A percentile compares a stretch with the other conserved stretches of the same genome.
phyloP scores from a whole-genome alignment of 2,797 vertebrate genomes.

The Odontamblyopus rebecca region DNA sequence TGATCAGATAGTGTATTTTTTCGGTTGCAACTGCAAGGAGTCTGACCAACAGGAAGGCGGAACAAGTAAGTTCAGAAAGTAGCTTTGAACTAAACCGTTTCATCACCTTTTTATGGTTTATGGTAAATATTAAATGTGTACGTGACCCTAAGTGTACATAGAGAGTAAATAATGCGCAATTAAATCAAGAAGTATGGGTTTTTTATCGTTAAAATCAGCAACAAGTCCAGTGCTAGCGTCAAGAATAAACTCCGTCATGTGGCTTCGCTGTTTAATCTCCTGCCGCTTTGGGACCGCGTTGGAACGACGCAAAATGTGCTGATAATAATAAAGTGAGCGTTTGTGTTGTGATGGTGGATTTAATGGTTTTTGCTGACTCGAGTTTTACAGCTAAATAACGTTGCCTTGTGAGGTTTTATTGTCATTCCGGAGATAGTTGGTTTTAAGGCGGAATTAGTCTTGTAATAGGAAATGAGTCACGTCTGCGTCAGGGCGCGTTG shows the following conservation, averaged over 20 bases:
- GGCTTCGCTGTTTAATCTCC: conserved; percentile 59
- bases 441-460: conserved; percentile 33
- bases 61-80: conserved; percentile 83
- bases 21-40: conserved; percentile 54
- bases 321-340: fast-evolving
- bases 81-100: conserved; percentile 51
- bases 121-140: not conserved
- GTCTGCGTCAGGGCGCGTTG: conserved; percentile 20
- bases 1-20: not conserved
- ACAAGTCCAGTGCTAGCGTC: conserved; percentile 68
- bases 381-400: not conserved
- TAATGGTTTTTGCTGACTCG: fast-evolving
- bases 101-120: conserved; percentile 40
- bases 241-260: conserved; percentile 63
- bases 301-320: conserved; percentile 8
- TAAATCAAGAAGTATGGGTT: not conserved
- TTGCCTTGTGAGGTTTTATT: conserved; percentile 33
- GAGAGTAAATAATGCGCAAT: not conserved
- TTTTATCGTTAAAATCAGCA: conserved; percentile 39
- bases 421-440: conserved; percentile 44
- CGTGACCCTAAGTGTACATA: too few species aligned
- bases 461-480: conserved; percentile 67
- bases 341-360: not conserved
- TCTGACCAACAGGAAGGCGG: conserved; percentile 74
- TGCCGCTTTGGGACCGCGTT: conserved; percentile 19